Percentiles rank a stretch among this genome's conserved stretches.
These are phyloP conservation scores for Abramis brama DNA, from an alignment of 2,113 vertebrate genomes.

Conservation along the genomic window DNA sequence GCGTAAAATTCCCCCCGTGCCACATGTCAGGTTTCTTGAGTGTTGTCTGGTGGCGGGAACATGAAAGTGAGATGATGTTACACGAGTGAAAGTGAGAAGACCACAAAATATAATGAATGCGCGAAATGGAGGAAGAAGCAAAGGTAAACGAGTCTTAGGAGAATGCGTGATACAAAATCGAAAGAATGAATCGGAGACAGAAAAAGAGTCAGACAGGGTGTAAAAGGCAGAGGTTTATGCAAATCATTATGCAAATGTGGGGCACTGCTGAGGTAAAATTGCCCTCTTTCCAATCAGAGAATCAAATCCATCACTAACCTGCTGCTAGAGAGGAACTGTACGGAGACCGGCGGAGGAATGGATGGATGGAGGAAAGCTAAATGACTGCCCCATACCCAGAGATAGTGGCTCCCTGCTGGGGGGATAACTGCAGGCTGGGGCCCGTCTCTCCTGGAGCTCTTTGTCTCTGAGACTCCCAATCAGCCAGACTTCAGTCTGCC, in stretches of 20 bases:
- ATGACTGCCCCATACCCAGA: slow-evolving; percentile 52
- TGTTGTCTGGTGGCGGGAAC: slow-evolving; percentile 31
- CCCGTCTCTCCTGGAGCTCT: slow-evolving; percentile 56
- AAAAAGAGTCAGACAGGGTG: slow-evolving; percentile 31
- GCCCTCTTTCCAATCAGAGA: slow-evolving; percentile 59
- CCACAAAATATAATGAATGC: neutral
- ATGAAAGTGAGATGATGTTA: slow-evolving; percentile 22
- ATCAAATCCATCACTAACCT: slow-evolving; percentile 58
- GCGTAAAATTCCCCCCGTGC: slow-evolving; percentile 12
- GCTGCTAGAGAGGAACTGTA: slow-evolving; percentile 40
- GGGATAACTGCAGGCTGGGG: slow-evolving; percentile 59
- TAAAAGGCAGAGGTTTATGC: slow-evolving; percentile 52
- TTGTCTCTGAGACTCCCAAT: slow-evolving; percentile 62
- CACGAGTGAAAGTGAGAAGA: slow-evolving; percentile 30
- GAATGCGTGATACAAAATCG: neutral
- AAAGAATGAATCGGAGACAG: slow-evolving; percentile 19
- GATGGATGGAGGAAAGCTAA: slow-evolving; percentile 53
- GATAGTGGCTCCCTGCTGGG: slow-evolving; percentile 60
- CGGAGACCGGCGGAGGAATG: slow-evolving; percentile 32
- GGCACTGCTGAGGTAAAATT: slow-evolving; percentile 57
- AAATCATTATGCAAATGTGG: slow-evolving; percentile 64
- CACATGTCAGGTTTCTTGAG: slow-evolving; percentile 10
- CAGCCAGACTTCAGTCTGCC: slow-evolving; percentile 58
- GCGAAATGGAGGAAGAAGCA: neutral
- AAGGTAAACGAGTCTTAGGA: slow-evolving; percentile 35